Evolutionary conservation across 2,888 invertebrate genomes (phyloP).

Genomic region (Acrocyrtus sp.): DNA sequence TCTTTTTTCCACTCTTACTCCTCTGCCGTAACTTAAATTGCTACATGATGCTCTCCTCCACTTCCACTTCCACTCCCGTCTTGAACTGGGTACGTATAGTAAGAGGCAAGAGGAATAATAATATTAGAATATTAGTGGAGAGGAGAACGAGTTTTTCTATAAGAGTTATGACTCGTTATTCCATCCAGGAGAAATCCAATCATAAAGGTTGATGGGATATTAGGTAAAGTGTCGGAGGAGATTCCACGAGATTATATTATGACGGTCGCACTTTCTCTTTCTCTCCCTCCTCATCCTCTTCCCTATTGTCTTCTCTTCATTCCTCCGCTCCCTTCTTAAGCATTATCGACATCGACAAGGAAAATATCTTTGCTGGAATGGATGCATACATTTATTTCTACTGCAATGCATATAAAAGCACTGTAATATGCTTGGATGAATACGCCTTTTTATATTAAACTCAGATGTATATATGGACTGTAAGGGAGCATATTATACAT

Average conservation of each 20-base stretch:
- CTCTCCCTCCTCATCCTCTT: no score
- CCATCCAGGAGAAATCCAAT: constrained; percentile 58
- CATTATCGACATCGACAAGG: no score
- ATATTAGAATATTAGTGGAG: constrained; percentile 6
- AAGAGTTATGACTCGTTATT: constrained; percentile 60
- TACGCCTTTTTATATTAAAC: no score
- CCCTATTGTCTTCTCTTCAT: no score
- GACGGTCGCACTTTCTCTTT: constrained; percentile 40
- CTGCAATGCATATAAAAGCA: no score
- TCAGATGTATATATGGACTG: no score
- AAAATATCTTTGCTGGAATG: no score
- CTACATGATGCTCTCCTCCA: no score
- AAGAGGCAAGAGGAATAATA: constrained; percentile 1
- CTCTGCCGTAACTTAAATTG: background rate
- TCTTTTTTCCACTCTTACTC: background rate
- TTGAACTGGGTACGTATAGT: background rate
- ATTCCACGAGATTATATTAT: constrained; percentile 54
- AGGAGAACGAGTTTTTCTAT: constrained; percentile 21
- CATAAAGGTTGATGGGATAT: constrained; percentile 62
- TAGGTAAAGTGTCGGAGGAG: constrained; percentile 57
- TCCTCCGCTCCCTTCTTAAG: no score
- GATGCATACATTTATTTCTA: no score
- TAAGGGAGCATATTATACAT: no score
- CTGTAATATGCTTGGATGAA: no score
- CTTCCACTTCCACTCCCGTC: background rate